Evolutionary conservation across 2,797 vertebrate genomes (phyloP).

Genomic region (Diplodus puntazzo): DNA sequence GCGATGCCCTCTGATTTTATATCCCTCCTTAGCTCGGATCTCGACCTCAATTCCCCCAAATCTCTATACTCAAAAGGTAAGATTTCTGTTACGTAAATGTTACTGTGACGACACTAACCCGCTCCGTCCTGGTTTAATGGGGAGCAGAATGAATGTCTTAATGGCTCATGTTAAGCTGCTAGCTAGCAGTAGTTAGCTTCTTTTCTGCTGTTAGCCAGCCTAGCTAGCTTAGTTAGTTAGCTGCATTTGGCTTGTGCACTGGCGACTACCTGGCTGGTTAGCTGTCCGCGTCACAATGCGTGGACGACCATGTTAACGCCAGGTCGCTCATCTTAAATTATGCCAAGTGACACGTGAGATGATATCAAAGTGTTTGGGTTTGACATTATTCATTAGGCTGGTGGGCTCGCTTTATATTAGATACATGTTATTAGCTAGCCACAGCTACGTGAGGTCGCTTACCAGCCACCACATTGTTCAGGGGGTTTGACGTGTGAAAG

Average conservation of each 20-base stretch:
- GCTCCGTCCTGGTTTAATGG: slow-evolving; percentile 28
- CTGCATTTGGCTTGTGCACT: slow-evolving; percentile 45
- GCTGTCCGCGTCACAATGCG: slow-evolving; percentile 49
- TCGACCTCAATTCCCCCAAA: slow-evolving; percentile 97
- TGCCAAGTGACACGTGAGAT: background rate
- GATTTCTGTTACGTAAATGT: slow-evolving; percentile 29
- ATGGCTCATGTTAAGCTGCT: slow-evolving; percentile 72
- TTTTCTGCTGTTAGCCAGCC: slow-evolving; percentile 71
- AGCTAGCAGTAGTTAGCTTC: slow-evolving; percentile 77
- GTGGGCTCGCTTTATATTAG: slow-evolving; percentile 4
- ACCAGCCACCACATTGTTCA: slow-evolving; percentile 63
- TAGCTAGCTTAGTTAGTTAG: slow-evolving; percentile 75
- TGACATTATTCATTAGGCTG: background rate
- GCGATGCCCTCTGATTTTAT: slow-evolving; percentile 99
- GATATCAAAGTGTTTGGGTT: background rate
- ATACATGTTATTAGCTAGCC: slow-evolving; percentile 7
- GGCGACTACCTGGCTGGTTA: slow-evolving; percentile 49
- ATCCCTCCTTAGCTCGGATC: slow-evolving; percentile 96
- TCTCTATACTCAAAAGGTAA: slow-evolving; percentile 97
- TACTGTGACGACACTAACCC: background rate
- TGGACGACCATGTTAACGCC: background rate
- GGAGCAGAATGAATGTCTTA: slow-evolving; percentile 41
- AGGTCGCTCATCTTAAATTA: background rate
- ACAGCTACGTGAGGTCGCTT: slow-evolving; percentile 43
- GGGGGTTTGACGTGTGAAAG: slow-evolving; percentile 43